Evolutionary conservation across 2,888 invertebrate species (phyloP), one percentile per base, ranked within the genome.

Genomic region (Seira sanloemensis): DNA sequence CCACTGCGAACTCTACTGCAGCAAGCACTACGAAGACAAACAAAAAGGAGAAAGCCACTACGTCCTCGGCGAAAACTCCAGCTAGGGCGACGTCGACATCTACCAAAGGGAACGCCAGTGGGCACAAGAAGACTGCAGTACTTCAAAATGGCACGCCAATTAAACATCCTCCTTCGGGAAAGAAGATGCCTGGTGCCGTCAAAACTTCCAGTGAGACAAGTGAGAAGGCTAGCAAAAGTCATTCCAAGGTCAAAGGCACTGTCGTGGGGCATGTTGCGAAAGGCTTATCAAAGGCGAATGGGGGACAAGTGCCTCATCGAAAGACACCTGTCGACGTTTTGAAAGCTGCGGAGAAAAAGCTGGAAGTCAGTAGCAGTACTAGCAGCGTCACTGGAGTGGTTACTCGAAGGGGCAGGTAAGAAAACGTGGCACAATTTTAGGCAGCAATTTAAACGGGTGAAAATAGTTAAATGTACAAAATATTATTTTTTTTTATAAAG

Each of bases 361-460:
- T 84, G 67, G 84, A 84, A 25, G 75, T 78, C 62, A 18, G 2
- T 4, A 84, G 46, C 12, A 83, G 83, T 54, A 83, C 65, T 67
- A 84, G 66, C n/a, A 46, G 7, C 24, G 7, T 50, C 37, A 19
- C 66, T 26, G 83, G 83, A 62, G 12, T 78, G 12, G 66, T 69
- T n/a, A 78, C 84, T 18, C 72, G 84, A 1, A 65, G 54, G 18
- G 78, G 62, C 58, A 84, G 84, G 84, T 84, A 26, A 78, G 37
- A 58, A 27, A 24, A n/a, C n/a, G n/a, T n/a, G n/a, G n/a, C n/a
- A n/a, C n/a, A n/a, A n/a, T n/a, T n/a, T n/a, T n/a, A n/a, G n/a
- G n/a, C n/a, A n/a, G n/a, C n/a, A n/a, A n/a, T n/a, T n/a, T n/a
- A n/a, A n/a, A n/a, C n/a, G n/a, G n/a, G n/a, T n/a, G n/a, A n/a